Evolutionary conservation across 2,797 vertebrate species (phyloP).

Genomic region (Labeo calbasu): DNA sequence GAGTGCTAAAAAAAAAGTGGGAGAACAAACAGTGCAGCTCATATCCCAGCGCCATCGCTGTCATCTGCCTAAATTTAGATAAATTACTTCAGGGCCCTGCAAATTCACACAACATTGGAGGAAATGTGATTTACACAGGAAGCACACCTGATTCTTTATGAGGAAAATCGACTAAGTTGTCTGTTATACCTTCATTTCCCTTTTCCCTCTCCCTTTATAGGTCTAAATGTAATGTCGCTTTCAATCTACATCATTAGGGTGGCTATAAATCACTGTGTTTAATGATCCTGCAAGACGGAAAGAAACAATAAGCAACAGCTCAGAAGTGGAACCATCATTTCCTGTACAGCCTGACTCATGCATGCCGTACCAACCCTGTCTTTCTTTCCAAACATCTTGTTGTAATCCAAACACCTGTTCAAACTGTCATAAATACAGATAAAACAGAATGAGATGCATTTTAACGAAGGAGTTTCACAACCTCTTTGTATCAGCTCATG

Average conservation of each 20-base stretch:
- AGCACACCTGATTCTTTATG: constrained; percentile 42
- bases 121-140: constrained; percentile 49
- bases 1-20: background rate
- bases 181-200: background rate
- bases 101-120: constrained; percentile 48
- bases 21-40: constrained; percentile 8
- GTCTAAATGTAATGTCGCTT: constrained; percentile 33
- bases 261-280: constrained; percentile 49
- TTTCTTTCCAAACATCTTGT: constrained; percentile 4
- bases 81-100: constrained; percentile 40
- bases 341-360: constrained; percentile 11
- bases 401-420: constrained; percentile 44
- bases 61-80: constrained; percentile 51
- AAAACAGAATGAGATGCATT: constrained; percentile 23
- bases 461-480: constrained; percentile 33
- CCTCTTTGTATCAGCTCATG: constrained; percentile 36
- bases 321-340: constrained; percentile 27
- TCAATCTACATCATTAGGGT: constrained; percentile 35
- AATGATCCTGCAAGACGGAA: constrained; percentile 28
- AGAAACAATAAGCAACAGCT: constrained; percentile 36
- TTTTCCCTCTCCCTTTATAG: background rate
- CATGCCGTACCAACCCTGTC: constrained; percentile 7
- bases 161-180: constrained; percentile 19
- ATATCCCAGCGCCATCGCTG: constrained; percentile 17
- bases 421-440: constrained; percentile 23